A percentile compares a stretch with the other conserved stretches of the same genome.
phyloP scores from a whole-genome alignment of 2,797 vertebrate genomes.

The Sitta carolinensis region DNA sequence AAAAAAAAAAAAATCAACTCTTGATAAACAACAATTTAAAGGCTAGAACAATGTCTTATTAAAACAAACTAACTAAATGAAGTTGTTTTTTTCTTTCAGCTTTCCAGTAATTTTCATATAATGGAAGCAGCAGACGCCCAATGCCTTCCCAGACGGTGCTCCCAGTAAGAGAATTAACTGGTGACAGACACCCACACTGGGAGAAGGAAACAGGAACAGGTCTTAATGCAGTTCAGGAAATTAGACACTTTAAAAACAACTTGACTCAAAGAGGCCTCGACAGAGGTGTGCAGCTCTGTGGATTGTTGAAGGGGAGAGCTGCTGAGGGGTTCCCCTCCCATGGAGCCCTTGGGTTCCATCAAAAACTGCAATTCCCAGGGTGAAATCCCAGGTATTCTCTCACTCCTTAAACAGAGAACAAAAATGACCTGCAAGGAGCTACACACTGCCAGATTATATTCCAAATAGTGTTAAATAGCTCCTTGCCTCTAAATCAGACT shows the following conservation, averaged over 20 bases:
- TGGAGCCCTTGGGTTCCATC: not conserved
- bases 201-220: conserved; percentile 31
- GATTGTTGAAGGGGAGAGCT: not conserved
- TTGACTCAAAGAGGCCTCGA: not conserved
- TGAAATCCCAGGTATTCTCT: accelerated
- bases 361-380: not conserved
- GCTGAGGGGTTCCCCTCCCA: not conserved
- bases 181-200: not conserved
- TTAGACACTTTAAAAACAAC: not conserved
- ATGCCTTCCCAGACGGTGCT: not conserved
- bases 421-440: not conserved
- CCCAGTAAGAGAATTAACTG: not conserved
- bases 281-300: not conserved
- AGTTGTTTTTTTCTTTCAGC: not conserved
- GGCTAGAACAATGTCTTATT: not conserved
- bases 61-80: not conserved
- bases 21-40: not conserved
- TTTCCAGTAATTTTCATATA: not conserved
- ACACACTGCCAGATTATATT: not conserved
- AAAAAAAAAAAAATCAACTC: not conserved
- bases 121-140: not conserved
- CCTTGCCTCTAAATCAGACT: not conserved
- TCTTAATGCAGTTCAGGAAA: conserved; percentile 10
- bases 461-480: not conserved
- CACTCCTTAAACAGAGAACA: not conserved